Percentiles rank a stretch among this genome's conserved stretches.
These are phyloP conservation scores for Tragelaphus scriptus DNA, from an alignment of 2,113 vertebrate genomes.

Conservation along the genomic window DNA sequence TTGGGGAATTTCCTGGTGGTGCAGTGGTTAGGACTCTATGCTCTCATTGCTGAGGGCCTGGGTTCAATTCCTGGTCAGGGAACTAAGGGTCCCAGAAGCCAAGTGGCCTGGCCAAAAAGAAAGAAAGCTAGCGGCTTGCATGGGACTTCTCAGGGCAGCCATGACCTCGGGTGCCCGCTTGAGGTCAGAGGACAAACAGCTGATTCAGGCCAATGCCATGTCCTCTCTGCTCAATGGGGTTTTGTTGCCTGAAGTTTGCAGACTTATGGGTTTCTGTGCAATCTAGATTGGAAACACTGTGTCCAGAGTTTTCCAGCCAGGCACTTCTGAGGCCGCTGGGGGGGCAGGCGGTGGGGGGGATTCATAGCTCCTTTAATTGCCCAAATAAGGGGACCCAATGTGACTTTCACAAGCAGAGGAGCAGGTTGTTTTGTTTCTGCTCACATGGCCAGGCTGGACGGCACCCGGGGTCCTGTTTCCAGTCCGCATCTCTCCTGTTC, in stretches of 20 bases:
- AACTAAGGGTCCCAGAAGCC: background rate
- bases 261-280: background rate
- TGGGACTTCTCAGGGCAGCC: background rate
- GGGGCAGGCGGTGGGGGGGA: background rate
- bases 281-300: background rate
- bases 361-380: background rate
- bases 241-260: background rate
- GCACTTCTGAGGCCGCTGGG: background rate
- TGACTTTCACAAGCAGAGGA: background rate
- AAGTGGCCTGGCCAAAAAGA: background rate
- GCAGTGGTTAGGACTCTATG: background rate
- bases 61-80: background rate
- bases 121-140: background rate
- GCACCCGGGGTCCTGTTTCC: fast-evolving
- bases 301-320: background rate
- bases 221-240: background rate
- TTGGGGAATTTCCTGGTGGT: background rate
- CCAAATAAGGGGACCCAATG: slow-evolving; percentile 12
- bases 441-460: background rate
- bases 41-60: background rate
- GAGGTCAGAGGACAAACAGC: background rate
- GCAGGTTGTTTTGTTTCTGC: background rate
- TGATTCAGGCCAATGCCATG: background rate
- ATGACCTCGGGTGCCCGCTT: background rate
- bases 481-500: background rate